Base-by-base conservation (phyloP, 2,797 vertebrate genomes). In the Danio choprae region DNA sequence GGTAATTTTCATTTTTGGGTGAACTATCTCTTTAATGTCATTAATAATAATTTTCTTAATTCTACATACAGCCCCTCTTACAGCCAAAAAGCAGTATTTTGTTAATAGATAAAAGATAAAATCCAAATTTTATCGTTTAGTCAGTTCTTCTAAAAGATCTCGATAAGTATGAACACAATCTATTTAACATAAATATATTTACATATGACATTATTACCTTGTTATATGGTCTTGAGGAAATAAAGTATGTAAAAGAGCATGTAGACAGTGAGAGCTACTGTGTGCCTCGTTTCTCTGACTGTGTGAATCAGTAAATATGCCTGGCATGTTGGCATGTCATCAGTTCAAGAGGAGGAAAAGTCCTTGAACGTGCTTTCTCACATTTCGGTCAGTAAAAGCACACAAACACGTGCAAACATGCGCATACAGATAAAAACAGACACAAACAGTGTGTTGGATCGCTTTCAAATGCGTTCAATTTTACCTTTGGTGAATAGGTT, bases 381-480 rank as follows among this genome's bases (percentile, higher is more conserved):
- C 20, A 60, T 51, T 11, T 67, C 51, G 38, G 11, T 77, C 74
- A 40, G 10, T 50, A 55, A 20, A 62, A 40, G 22, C 9, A 10
- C 11, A 5, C 38, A 20, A 2, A 20, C 22, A 38, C 22, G 22
- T 40, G 48, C 18, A 41, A 15, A 43, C n/a, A 5, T 7, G 38
- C 11, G 1, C 64, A 7, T 7, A 2, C 4, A 10, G 15, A 68
- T 40, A 9, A 29, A 50, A n/a, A 59, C 16, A 29, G 16, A 46
- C 53, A 75, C 16, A 50, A 16, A 29, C 48, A 13, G 29, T 7
- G 84, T 87, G 70, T 87, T 71, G 71, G 11, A 73, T 90, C 88
- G 89, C 89, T 82, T 77, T 86, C 78, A 71, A 85, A 82, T 72
- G 68, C 44, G 85, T 84, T 84, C 50, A 29, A 82, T 84, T 79